Evolutionary conservation across 2,888 invertebrate genomes (phyloP).

Genomic region (Megamerina dolium): DNA sequence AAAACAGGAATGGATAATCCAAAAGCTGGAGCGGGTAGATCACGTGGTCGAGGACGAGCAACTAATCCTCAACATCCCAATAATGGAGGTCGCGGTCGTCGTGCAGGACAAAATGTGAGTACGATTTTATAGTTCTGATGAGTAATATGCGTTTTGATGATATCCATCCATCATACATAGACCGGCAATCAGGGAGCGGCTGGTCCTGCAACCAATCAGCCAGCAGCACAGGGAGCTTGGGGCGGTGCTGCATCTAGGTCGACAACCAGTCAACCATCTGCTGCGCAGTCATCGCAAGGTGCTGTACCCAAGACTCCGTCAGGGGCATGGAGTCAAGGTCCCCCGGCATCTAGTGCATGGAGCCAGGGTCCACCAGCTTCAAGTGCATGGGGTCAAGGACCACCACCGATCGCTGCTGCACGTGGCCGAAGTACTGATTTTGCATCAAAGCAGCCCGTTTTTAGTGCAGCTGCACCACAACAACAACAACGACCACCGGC

Average conservation of each 20-base stretch:
- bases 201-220: too few relatives aligned
- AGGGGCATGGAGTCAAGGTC: neutral
- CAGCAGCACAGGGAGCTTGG: too few relatives aligned
- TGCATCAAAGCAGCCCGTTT: slow-evolving; percentile 13
- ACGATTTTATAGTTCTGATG: too few relatives aligned
- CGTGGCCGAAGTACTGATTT: too few relatives aligned
- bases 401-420: slow-evolving; percentile 17
- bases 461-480: slow-evolving; percentile 21
- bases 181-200: too few relatives aligned
- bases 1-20: slow-evolving; percentile 21
- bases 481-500: slow-evolving; percentile 26
- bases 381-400: slow-evolving; percentile 14
- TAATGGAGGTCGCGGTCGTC: slow-evolving; percentile 18
- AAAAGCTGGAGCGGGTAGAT: slow-evolving; percentile 19
- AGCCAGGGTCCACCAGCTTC: neutral
- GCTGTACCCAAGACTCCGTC: neutral
- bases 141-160: too few relatives aligned
- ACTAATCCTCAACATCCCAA: slow-evolving; percentile 11
- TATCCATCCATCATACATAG: neutral
- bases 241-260: too few relatives aligned
- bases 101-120: slow-evolving; percentile 12
- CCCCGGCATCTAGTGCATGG: neutral
- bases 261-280: too few relatives aligned
- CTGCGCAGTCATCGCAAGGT: neutral
- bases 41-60: slow-evolving; percentile 27